Conservation (phyloP, 2,888 invertebrate genomes). For the Lasioglossum leucozonium region DNA sequence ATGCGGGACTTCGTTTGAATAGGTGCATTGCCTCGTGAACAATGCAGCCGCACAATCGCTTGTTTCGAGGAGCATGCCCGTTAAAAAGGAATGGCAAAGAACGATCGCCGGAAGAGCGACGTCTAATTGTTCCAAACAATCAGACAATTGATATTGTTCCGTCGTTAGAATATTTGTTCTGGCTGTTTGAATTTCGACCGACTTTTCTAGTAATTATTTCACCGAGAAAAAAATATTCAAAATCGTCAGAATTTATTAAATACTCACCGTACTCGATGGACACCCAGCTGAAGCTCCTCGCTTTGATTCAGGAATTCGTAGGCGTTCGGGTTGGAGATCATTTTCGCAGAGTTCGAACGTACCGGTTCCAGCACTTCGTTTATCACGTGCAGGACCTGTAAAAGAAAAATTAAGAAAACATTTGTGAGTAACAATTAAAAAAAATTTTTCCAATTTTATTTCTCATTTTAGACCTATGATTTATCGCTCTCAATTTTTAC, state of each 20-base stretch:
- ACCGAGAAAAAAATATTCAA: too few species aligned
- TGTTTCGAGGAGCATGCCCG: slow-evolving; percentile 3
- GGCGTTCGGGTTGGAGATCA: slow-evolving; percentile 92
- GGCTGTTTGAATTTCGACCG: neutral
- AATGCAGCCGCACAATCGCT: slow-evolving; percentile 5
- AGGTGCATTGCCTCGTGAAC: neutral
- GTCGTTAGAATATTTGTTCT: neutral
- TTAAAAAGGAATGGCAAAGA: neutral
- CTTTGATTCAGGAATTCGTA: slow-evolving; percentile 92
- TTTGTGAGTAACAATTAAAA: neutral
- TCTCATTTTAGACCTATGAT: neutral
- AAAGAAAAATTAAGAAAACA: slow-evolving; percentile 61
- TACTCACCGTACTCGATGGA: slow-evolving; percentile 90
- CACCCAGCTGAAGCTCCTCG: slow-evolving; percentile 90
- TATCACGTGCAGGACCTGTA: slow-evolving; percentile 93
- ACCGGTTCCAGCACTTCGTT: slow-evolving; percentile 94
- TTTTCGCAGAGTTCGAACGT: slow-evolving; percentile 85
- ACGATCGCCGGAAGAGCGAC: neutral
- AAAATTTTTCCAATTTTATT: neutral
- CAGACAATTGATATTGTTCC: neutral
- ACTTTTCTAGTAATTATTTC: neutral
- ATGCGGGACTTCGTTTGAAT: neutral
- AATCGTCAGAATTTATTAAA: too few species aligned
- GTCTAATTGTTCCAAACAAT: slow-evolving; percentile 12
- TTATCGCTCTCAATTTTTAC: too few species aligned